Conservation (phyloP, 30 jellyfish, hydroid and myxozoan species). For the Catostylus mosaicus region DNA sequence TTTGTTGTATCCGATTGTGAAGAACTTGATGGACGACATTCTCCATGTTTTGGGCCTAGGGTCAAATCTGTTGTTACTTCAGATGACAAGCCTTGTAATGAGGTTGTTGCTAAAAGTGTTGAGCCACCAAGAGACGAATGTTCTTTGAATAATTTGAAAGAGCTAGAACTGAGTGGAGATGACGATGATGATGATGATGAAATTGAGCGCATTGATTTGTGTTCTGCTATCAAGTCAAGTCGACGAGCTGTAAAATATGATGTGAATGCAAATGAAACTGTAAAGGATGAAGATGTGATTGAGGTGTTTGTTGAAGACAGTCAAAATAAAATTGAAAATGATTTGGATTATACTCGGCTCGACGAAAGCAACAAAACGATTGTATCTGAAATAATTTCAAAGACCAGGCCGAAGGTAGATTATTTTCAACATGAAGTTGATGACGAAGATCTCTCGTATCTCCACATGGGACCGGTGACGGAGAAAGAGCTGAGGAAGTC, state of each 20-base stretch:
- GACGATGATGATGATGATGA: constrained; percentile 18
- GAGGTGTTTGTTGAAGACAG: constrained; percentile 62
- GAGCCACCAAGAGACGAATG: neutral
- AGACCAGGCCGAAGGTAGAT: constrained; percentile 56
- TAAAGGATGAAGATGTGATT: constrained; percentile 29
- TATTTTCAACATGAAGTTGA: constrained; percentile 64
- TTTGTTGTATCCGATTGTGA: constrained; percentile 66
- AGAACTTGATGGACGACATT: constrained; percentile 38
- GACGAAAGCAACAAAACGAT: constrained; percentile 30
- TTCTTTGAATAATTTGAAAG: neutral
- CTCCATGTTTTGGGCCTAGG: constrained; percentile 66
- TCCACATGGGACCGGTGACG: constrained; percentile 69
- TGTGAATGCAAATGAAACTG: constrained; percentile 14
- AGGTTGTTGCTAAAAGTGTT: neutral
- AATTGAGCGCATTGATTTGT: constrained; percentile 42
- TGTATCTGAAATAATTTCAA: constrained; percentile 51
- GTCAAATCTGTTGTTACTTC: neutral
- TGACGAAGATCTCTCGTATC: constrained; percentile 62
- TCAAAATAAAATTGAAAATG: neutral
- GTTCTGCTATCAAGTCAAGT: constrained; percentile 43
- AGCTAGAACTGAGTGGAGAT: neutral
- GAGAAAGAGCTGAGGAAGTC: constrained; percentile 91
- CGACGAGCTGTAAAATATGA: constrained; percentile 25
- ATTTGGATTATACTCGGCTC: neutral
- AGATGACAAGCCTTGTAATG: neutral